Base-by-base conservation (phyloP, 2,888 invertebrate genomes). In the Sericinus montela region DNA sequence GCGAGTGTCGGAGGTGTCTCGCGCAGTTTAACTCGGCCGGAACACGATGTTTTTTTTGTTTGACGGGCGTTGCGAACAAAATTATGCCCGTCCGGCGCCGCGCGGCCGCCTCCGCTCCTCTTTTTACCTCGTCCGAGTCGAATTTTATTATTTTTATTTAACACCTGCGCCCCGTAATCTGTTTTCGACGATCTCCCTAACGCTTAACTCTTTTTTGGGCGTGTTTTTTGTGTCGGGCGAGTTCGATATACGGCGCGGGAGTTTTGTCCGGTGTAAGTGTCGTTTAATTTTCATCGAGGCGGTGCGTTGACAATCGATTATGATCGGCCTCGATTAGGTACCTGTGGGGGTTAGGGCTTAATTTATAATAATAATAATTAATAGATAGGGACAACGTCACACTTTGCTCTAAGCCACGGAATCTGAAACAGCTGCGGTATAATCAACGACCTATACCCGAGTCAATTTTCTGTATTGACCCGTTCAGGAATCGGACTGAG, bases 71-170 rank as follows among this genome's bases (percentile, higher is more conserved):
- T 76, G 81, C 77, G 67, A 80, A 80, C 81, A 71, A 82, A 83
- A 85, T 82, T 74, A 84, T 77, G 72, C 67, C 69, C 69, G 75
- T 73, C 66, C 80, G 86, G 85, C 86, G 86, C 85, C 87, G 84
- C 72, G 73, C 84, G 77, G 83, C 80, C 82, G 82, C 73, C 58
- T 65, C 59, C 52, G 71, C 75, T 86, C 78, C 44, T 86, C 81
- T 84, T 86, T 86, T 86, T 86, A 72, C 63, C 50, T 70, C 73
- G 73, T 66, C 71, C 77, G 72, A 72, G 75, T 82, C 71, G 65
- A 71, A 79, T 79, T 86, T 86, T 87, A 84, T 88, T 88, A 87
- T 88, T 88, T 88, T 87, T 85, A 83, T 87, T 87, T 88, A 88
- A 88, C 87, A 88, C 87, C 87, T 87, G 87, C 87, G 78, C 77